A percentile compares a stretch with the other conserved stretches of the same genome.
phyloP scores from a whole-genome alignment of 2,113 vertebrate genomes.

The Beaufortia kweichowensis region DNA sequence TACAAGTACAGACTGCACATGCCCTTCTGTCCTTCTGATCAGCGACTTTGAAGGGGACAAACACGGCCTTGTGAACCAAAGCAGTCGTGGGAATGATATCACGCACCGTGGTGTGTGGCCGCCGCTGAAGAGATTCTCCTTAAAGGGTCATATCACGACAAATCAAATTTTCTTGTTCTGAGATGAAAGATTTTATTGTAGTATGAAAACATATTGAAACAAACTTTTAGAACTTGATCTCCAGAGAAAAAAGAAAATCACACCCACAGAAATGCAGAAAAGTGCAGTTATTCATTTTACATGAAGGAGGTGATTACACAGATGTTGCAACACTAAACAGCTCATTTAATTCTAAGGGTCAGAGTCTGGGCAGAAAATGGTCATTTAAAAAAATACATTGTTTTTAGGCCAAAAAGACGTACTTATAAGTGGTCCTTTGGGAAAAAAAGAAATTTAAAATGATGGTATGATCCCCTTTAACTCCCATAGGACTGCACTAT shows the following conservation, averaged over 20 bases:
- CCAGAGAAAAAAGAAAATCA: neutral
- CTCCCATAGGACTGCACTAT: neutral
- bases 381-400: neutral
- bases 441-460: too few relatives aligned
- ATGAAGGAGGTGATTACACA: too few relatives aligned
- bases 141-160: constrained; percentile 8
- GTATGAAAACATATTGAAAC: neutral
- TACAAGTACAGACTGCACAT: constrained; percentile 3
- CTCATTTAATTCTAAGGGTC: neutral
- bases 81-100: neutral
- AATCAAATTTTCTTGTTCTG: constrained; percentile 27
- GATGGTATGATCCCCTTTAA: too few relatives aligned
- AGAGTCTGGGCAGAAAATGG: neutral
- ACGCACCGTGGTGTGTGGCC: constrained; percentile 26
- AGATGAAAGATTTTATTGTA: neutral
- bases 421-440: too few relatives aligned
- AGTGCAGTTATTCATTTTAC: too few relatives aligned
- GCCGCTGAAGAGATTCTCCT: constrained; percentile 4
- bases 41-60: constrained; percentile 24
- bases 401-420: too few relatives aligned
- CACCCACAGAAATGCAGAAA: too few relatives aligned
- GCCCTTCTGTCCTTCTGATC: constrained; percentile 1
- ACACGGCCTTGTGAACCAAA: constrained; percentile 18
- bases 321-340: too few relatives aligned
- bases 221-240: neutral